Evolutionary conservation across 2,888 invertebrate species (phyloP), one percentile per base, ranked within the genome.

Genomic region (Diaprepes abbreviatus): DNA sequence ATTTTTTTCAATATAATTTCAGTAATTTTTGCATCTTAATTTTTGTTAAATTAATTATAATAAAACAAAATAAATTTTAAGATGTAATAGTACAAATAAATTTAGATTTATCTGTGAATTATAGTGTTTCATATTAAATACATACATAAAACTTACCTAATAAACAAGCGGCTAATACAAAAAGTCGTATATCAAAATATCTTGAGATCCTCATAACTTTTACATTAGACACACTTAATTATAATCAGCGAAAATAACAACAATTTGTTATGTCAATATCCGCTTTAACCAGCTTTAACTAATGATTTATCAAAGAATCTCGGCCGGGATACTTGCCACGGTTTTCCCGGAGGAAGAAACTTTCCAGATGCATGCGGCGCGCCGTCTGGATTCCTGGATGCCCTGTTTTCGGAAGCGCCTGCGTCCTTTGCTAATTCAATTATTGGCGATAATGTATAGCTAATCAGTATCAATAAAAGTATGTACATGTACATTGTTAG

Each of bases 381-480:
- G 55, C 60, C 60, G 60, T 60, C 67, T 60, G 70, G 60, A 66
- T 43, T 58, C 66, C 71, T 57, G 58, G 71, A 66, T 66, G 62
- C 58, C 62, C 62, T 45, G 58, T 55, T 71, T 66, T 36, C 14
- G 33, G 55, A 16, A 33, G 71, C 71, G 66, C 63, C 24, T 58
- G 71, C 66, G 66, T 55, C 48, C 57, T 58, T 45, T 38, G 43
- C 66, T 66, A 66, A 71, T 71, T 71, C 66, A 66, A 71, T 71
- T 71, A 71, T 71, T 68, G 63, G 24, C 48, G 28, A 50, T 50
- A 50, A 50, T 50, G 48, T 50, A 50, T 50, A 50, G 12, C 48
- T 50, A 50, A 50, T 50, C 48, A 50, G 28, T 50, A 50, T 28
- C 28, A 50, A 50, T 50, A 50, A 50, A 50, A 50, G 48, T 28